Evolutionary conservation across 2,888 invertebrate genomes (phyloP), one percentile per base, ranked within the genome.

Genomic region (Argyresthia albistria): DNA sequence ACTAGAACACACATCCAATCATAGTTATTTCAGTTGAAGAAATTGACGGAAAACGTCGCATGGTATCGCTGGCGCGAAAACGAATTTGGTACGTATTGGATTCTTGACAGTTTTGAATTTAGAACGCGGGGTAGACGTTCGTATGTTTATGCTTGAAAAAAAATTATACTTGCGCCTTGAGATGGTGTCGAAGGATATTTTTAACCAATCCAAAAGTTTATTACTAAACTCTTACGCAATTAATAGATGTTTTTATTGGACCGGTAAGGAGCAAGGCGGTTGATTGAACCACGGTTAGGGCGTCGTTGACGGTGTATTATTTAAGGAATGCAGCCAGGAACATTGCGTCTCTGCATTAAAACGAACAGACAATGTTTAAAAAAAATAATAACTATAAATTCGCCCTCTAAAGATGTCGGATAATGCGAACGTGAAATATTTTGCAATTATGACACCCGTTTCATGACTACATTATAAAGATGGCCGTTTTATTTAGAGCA

Each of bases 231-330:
- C 74, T 82, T 83, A 82, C 78, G 78, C 80, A 86, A 87, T 87
- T 86, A 86, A 86, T 83, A 83, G 79, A 70, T 74, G 76, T 74
- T 84, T 84, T 87, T 87, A 84, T 86, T 80, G 73, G 66, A 76
- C 78, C 81, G 82, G 80, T 76, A 78, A 83, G 83, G 82, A 81
- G 76, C 71, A 76, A 73, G 76, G 68, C 65, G 69, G 73, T 76
- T 25, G 46, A 46, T 46, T 11, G 25, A 35, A 46, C 46, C 46
- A 46, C 4, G 46, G 10, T 15, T 77, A 25, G 25, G 25, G 2
- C 76, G 77, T 78, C 78, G 71, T 69, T 64, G 67, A 35, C 12
- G 8, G 47, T 25, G 25, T 43, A 52, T 42, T 43, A 39, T 52
- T 47, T 43, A 39, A 39, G 42, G 52, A 52, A 42, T 46, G 46